Base-by-base conservation (phyloP, 2,888 invertebrate genomes). In the Cantharis nigra region DNA sequence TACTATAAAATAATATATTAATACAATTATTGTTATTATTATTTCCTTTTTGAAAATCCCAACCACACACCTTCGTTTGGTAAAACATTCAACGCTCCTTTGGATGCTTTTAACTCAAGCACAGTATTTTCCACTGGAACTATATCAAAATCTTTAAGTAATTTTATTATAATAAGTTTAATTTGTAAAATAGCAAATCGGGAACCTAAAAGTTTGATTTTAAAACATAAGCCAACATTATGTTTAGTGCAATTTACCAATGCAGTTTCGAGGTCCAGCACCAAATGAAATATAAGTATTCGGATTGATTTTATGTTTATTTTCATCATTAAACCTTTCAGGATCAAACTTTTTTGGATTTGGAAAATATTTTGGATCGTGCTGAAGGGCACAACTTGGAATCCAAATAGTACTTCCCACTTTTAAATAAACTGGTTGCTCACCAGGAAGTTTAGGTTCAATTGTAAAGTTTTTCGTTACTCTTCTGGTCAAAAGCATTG, bases 201-300 rank as follows among this genome's bases (percentile, higher is more conserved):
- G 23, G 65, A 65, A 20, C 65, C 65, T 65, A 18, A 65, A 65
- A 65, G n/a, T 13, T 13, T 11, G 2, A 10, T 20, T 18, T 65
- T 5, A 65, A 65, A 65, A 0, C 11, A 2, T 3, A 20, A 5
- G 10, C 23, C n/a, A n/a, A 7, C 11, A 14, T 18, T 18, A 0
- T 11, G 7, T 23, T 3, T n/a, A 2, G 14, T 13, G 11, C 7
- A 20, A 65, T 20, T 13, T 9, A 89, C 92, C 93, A 72, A 93
- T 91, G 81, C 93, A 93, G 83, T 90, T 92, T 74, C 93, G 89
- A 1, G 91, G 92, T 3, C 93, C 93, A 0, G 91, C 7, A 3
- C 87, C 87, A 79, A 87, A 87, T 1, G 87, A 85, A 9, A 86
- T 9, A 71, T 84, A 86, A 0, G 89, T 86, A 69, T 88, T 89